These are phyloP conservation scores for Scatophagus argus DNA, from an alignment of 2,113 vertebrate species.

Conservation along the genomic window DNA sequence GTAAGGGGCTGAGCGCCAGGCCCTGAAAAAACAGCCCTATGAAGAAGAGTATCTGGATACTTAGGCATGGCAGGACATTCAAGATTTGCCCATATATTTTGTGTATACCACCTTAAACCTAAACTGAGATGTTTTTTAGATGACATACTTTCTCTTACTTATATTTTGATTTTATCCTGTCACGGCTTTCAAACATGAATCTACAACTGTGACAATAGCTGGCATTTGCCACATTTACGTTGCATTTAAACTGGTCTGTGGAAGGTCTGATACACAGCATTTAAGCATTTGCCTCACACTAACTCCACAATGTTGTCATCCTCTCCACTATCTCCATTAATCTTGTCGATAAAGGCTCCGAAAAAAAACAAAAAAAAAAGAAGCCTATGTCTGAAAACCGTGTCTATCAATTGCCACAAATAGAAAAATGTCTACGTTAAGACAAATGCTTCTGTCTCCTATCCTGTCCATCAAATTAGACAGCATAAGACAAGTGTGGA, in stretches of 20 bases:
- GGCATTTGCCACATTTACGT: background rate
- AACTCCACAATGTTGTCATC: slow-evolving; percentile 22
- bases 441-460: slow-evolving; percentile 12
- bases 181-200: background rate
- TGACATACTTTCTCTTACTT: background rate
- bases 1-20: too few species aligned
- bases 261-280: background rate
- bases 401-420: slow-evolving; percentile 27
- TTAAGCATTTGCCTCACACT: background rate
- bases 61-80: too few species aligned
- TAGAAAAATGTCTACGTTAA: slow-evolving; percentile 19
- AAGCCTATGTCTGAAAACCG: slow-evolving; percentile 22
- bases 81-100: too few species aligned
- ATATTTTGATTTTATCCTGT: background rate
- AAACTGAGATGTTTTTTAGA: background rate
- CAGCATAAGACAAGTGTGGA: slow-evolving; percentile 21
- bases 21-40: too few species aligned
- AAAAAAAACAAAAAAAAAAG: too few species aligned
- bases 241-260: background rate
- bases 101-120: background rate
- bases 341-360: slow-evolving; percentile 10
- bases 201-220: background rate
- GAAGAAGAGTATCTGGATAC: too few species aligned
- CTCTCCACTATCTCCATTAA: slow-evolving; percentile 35
- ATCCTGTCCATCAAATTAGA: slow-evolving; percentile 47